Percentiles rank a stretch among this genome's conserved stretches.
Conservation (phyloP, 2,797 vertebrate genomes). For the Syndactyla subalaris region DNA sequence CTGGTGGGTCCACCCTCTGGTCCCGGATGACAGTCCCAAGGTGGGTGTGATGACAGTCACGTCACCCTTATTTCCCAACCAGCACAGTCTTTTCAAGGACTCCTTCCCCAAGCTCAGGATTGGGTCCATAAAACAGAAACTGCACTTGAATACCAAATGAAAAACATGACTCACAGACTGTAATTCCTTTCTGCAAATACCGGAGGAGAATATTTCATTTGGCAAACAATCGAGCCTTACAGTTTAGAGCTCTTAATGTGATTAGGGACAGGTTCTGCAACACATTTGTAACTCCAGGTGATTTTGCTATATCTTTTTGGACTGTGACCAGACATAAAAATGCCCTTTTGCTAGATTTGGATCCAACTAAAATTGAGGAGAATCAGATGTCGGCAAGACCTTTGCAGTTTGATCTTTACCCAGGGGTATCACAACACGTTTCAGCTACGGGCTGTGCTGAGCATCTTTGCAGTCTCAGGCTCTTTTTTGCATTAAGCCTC, state of each 20-base stretch:
- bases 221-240: slow-evolving; percentile 52
- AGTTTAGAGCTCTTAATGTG: slow-evolving; percentile 67
- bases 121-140: slow-evolving; percentile 19
- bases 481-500: slow-evolving; percentile 11
- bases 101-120: slow-evolving; percentile 1
- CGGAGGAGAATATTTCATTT: slow-evolving; percentile 57
- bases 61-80: neutral
- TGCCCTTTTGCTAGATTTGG: slow-evolving; percentile 49
- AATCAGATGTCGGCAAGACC: slow-evolving; percentile 45
- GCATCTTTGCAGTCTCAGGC: neutral
- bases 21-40: neutral
- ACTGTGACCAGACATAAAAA: slow-evolving; percentile 26
- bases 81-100: neutral
- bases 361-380: slow-evolving; percentile 44
- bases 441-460: neutral
- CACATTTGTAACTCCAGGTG: slow-evolving; percentile 66
- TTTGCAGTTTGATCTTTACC: slow-evolving; percentile 40
- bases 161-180: slow-evolving; percentile 58
- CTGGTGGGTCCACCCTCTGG: no score
- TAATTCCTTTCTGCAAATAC: slow-evolving; percentile 67
- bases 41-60: neutral
- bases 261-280: slow-evolving; percentile 73
- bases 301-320: slow-evolving; percentile 60
- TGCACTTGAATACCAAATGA: slow-evolving; percentile 32
- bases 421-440: slow-evolving; percentile 15